A percentile compares a stretch with the other conserved stretches of the same genome.
Evolutionary conservation across 2,797 vertebrate genomes (phyloP).

Genomic region (Coendou prehensilis): DNA sequence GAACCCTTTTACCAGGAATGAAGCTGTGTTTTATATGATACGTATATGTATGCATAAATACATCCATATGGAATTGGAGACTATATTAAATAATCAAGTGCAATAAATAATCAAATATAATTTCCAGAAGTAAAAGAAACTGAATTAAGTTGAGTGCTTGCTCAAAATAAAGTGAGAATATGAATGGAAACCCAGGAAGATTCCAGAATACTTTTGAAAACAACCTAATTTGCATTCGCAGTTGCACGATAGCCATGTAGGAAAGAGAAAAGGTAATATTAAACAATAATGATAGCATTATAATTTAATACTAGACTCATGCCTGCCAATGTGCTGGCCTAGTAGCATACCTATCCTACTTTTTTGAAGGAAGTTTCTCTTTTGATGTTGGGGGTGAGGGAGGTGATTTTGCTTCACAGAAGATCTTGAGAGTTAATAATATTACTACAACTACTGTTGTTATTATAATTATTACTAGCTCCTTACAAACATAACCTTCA

Average conservation of each 20-base stretch:
- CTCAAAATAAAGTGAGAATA: background rate
- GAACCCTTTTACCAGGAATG: background rate
- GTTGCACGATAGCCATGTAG: background rate
- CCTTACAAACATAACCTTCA: slow-evolving; percentile 6
- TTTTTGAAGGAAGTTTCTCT: background rate
- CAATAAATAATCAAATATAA: background rate
- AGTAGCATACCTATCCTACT: fast-evolving
- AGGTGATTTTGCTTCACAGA: background rate
- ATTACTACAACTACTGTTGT: background rate
- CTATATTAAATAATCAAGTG: background rate
- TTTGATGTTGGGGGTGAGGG: background rate
- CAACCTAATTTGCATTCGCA: background rate
- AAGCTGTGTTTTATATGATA: background rate
- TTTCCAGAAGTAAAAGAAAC: background rate
- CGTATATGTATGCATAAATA: background rate
- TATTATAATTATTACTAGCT: background rate
- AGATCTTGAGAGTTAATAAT: background rate
- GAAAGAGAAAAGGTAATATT: background rate
- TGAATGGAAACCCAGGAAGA: background rate
- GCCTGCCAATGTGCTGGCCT: background rate
- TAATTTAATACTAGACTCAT: background rate
- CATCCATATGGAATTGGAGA: background rate
- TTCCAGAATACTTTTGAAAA: background rate
- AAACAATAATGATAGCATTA: background rate
- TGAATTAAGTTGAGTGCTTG: background rate